Evolutionary conservation across 1,140 invertebrate species (phyloP).

Genomic region (Scylla paramamosain): DNA sequence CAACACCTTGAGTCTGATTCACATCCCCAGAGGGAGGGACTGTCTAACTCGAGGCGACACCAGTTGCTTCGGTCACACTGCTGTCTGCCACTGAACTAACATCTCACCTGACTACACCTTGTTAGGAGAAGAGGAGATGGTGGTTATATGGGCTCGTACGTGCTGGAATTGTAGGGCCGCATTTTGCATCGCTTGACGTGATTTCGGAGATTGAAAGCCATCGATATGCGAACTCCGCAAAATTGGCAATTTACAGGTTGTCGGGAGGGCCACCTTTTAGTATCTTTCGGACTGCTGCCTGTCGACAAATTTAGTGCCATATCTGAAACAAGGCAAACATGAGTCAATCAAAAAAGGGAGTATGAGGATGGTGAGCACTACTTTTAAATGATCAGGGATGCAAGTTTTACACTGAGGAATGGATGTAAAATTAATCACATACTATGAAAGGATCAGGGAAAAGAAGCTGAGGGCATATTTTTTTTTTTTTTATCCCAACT

Average conservation of each 20-base stretch:
- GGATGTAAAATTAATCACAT: constrained; percentile 48
- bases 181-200: constrained; percentile 78
- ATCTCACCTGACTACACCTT: constrained; percentile 73
- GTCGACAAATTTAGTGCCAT: constrained; percentile 77
- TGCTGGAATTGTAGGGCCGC: constrained; percentile 73
- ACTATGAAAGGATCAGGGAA: constrained; percentile 37
- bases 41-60: background rate
- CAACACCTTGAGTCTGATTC: background rate
- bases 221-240: constrained; percentile 77
- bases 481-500: constrained; percentile 33
- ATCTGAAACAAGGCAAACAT: constrained; percentile 77
- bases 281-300: constrained; percentile 76
- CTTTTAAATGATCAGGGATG: constrained; percentile 66
- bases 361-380: constrained; percentile 65
- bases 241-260: constrained; percentile 78
- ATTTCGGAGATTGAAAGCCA: constrained; percentile 78
- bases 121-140: constrained; percentile 73
- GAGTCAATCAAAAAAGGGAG: constrained; percentile 74
- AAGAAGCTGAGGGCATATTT: constrained; percentile 57
- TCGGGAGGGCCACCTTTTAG: constrained; percentile 77
- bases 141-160: constrained; percentile 71
- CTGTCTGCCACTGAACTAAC: constrained; percentile 46
- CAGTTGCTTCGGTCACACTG: background rate
- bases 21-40: background rate
- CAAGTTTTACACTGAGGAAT: constrained; percentile 54